These are phyloP conservation scores for Leptarthrus brevirostris DNA, from an alignment of 2,888 invertebrate genomes.

Conservation along the genomic window DNA sequence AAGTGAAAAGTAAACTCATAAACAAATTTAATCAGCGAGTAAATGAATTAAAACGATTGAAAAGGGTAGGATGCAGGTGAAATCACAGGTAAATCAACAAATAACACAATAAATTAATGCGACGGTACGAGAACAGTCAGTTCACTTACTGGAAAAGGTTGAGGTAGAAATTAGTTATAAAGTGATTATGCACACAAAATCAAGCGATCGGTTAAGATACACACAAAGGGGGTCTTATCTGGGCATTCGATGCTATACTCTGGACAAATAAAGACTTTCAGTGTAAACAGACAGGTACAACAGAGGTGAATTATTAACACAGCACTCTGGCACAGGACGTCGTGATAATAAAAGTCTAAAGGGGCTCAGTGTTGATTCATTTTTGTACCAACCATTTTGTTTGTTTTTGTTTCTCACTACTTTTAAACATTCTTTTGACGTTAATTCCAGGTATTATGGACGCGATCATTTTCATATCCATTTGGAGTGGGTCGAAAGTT, in stretches of 20 bases:
- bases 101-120: slow-evolving; percentile 48
- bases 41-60: slow-evolving; percentile 46
- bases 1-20: slow-evolving; percentile 43
- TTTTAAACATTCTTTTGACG: slow-evolving; percentile 39
- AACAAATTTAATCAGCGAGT: slow-evolving; percentile 48
- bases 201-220: slow-evolving; percentile 46
- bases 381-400: slow-evolving; percentile 17
- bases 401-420: slow-evolving; percentile 30
- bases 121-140: slow-evolving; percentile 25
- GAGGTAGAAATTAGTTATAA: slow-evolving; percentile 47
- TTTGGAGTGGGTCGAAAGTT: neutral
- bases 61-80: slow-evolving; percentile 35
- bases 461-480: slow-evolving; percentile 13
- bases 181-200: slow-evolving; percentile 48
- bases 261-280: slow-evolving; percentile 40
- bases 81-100: slow-evolving; percentile 48
- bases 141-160: slow-evolving; percentile 17
- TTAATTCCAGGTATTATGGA: slow-evolving; percentile 36
- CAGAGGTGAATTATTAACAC: slow-evolving; percentile 40
- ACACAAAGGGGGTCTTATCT: slow-evolving; percentile 46
- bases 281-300: slow-evolving; percentile 35
- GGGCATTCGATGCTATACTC: slow-evolving; percentile 27
- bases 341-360: slow-evolving; percentile 22
- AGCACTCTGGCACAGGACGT: slow-evolving; percentile 35
- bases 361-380: slow-evolving; percentile 42